phyloP scores from a whole-genome alignment of 2,113 vertebrate species.

The Elachura formosa region DNA sequence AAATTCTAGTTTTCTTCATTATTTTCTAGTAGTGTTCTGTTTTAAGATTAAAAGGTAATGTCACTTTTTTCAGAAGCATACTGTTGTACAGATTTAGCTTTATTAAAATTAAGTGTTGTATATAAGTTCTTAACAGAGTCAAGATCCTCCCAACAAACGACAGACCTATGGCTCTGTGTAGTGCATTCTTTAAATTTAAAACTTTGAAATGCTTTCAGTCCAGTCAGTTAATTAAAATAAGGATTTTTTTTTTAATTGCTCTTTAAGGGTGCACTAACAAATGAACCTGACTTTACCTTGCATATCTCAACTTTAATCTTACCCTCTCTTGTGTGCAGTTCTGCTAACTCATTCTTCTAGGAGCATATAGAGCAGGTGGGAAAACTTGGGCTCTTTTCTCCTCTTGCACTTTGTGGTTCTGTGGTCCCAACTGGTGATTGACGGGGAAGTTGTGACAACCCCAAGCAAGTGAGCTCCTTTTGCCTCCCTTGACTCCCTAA shows the following conservation, averaged over 20 bases:
- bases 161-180: neutral
- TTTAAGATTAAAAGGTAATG: neutral
- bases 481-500: neutral
- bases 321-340: neutral
- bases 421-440: neutral
- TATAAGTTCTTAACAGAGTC: neutral
- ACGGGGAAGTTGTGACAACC: neutral
- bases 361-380: neutral
- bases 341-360: neutral
- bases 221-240: neutral
- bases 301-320: neutral
- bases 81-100: neutral
- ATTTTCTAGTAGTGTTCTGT: neutral
- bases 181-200: neutral
- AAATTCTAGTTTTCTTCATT: neutral
- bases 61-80: neutral
- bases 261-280: neutral
- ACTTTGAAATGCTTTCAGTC: neutral
- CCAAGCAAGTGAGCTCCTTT: neutral
- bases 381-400: neutral
- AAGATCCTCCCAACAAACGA: neutral
- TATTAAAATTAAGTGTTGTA: neutral
- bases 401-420: neutral
- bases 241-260: neutral
- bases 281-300: neutral